Conservation (phyloP, 2,888 invertebrate species). For the Elegia similella region DNA sequence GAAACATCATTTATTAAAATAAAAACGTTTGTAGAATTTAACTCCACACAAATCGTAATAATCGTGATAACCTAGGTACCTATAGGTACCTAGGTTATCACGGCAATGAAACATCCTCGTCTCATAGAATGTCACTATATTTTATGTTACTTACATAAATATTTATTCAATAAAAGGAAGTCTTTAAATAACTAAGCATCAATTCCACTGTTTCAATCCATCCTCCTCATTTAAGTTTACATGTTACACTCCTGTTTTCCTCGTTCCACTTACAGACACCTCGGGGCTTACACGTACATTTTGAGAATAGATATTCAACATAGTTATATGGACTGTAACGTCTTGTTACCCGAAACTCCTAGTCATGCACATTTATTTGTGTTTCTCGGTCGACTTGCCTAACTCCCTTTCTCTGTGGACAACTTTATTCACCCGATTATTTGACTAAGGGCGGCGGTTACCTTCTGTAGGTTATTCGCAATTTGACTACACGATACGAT, state of each 20-base stretch:
- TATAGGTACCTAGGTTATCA: no score
- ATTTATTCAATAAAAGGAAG: not conserved
- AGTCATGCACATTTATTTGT: constrained; percentile 6
- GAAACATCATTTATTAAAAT: no score
- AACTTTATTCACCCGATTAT: not conserved
- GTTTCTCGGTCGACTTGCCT: not conserved
- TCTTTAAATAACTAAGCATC: no score
- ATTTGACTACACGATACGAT: no score
- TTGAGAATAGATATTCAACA: not conserved
- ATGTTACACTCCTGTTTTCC: not conserved
- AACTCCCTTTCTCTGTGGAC: not conserved
- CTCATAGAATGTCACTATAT: not conserved
- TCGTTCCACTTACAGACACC: not conserved
- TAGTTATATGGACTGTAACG: not conserved
- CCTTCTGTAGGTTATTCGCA: no score
- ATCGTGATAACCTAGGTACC: no score
- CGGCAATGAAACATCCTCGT: not conserved
- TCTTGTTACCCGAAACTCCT: not conserved
- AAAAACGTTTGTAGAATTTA: no score
- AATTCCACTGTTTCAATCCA: not conserved
- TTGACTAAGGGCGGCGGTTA: no score
- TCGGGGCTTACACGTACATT: not conserved
- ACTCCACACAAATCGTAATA: no score
- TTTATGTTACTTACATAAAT: no score
- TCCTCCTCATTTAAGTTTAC: not conserved